These are phyloP conservation scores for Meghimatium bilineatum DNA, from an alignment of 2,888 invertebrate genomes.

Conservation along the genomic window DNA sequence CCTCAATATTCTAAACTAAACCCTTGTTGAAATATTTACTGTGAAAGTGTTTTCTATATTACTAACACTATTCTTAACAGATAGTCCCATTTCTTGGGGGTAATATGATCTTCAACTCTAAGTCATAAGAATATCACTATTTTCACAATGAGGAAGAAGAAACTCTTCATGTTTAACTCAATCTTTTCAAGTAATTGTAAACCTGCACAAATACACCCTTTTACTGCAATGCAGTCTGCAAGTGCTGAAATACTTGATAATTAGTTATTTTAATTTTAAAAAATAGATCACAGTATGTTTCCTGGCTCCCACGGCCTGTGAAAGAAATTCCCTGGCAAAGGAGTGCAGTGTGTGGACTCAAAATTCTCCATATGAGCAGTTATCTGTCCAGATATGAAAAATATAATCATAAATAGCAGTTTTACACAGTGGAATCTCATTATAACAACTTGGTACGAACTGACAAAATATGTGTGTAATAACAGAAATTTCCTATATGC, in stretches of 20 bases:
- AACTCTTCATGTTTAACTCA: background rate
- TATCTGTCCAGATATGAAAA: conserved; percentile 76
- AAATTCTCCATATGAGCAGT: conserved; percentile 88
- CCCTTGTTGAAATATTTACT: background rate
- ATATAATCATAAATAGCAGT: background rate
- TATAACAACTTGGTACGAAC: too few species aligned
- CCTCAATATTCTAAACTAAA: background rate
- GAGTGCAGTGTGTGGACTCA: conserved; percentile 90
- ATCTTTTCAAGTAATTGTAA: too few species aligned
- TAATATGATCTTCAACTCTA: background rate
- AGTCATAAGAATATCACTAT: background rate
- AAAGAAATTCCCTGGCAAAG: conserved; percentile 84
- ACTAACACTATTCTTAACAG: background rate
- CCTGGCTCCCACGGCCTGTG: conserved; percentile 78
- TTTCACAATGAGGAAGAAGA: background rate
- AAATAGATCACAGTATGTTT: background rate
- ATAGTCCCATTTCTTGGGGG: background rate
- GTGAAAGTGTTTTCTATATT: background rate
- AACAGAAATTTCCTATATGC: too few species aligned
- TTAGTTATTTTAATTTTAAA: background rate
- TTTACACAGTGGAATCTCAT: too few species aligned
- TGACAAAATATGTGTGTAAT: too few species aligned
- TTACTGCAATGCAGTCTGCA: background rate
- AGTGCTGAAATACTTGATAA: background rate
- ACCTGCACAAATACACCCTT: background rate